Evolutionary conservation across 2,113 vertebrate genomes (phyloP), one percentile per base, ranked within the genome.

Genomic region (Edolisoma coerulescens): DNA sequence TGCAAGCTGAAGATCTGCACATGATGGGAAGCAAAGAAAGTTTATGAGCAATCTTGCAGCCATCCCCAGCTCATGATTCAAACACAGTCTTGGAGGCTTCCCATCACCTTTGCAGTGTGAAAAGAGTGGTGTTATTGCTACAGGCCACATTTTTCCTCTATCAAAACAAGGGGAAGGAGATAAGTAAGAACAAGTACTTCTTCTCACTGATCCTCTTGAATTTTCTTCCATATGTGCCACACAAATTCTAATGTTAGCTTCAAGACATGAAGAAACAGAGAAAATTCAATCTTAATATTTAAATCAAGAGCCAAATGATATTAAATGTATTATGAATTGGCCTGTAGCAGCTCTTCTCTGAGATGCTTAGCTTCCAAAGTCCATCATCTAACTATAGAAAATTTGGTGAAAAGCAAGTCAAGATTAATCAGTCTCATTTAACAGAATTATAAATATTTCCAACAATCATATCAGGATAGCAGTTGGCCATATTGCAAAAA

Each of bases 381-480:
- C 84, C 70, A 56, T 89, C 71, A 85, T 85, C 87, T 93, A 92
- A 94, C 56, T 89, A 94, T 56, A 91, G 70, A 94, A 94, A 77
- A 77, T 57, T 69, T 80, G 64, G 85, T 94, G 45, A 78, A 96
- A 97, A 97, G 68, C 76, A 87, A 97, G 86, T 97, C 93, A 94
- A 95, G 95, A 93, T 96, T 96, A 94, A 95, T 92, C 68, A 96
- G 83, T 91, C 54, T 94, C 81, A 92, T 96, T 95, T 93, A 92
- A 95, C 42, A 26, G 69, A 95, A 96, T 94, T 95, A 93, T 94
- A 87, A 97, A 95, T 97, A 96, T 97, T 96, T 96, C 76, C 91
- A 95, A 87, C 60, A 88, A 87, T 85, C 63, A 27, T 59, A 93
- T 52, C 90, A 97, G 75, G 83, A 92, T 56, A 96, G 82, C 83